A percentile compares a stretch with the other conserved stretches of the same genome.
Conservation (phyloP, 2,888 invertebrate genomes). For the Phaedon cochleariae region DNA sequence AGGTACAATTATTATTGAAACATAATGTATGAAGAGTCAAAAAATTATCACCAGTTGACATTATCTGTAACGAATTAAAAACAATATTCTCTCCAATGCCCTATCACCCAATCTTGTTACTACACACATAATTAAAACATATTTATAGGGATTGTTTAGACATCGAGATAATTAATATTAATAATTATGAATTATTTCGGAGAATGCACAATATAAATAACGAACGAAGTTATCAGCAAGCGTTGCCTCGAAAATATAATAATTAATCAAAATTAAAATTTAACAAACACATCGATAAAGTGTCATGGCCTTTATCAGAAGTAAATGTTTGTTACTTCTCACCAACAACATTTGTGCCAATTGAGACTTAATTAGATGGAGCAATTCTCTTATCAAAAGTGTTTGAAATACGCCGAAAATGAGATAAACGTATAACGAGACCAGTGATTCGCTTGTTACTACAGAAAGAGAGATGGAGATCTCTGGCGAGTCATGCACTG, state of each 20-base stretch:
- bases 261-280: constrained; percentile 49
- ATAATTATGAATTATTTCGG: constrained; percentile 37
- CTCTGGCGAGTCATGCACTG: too few relatives aligned
- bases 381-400: constrained; percentile 39
- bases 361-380: constrained; percentile 47
- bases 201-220: constrained; percentile 23
- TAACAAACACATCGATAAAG: constrained; percentile 46
- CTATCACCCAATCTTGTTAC: background rate
- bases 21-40: too few relatives aligned
- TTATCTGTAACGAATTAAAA: background rate
- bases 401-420: constrained; percentile 41
- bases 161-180: constrained; percentile 30
- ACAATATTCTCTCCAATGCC: background rate
- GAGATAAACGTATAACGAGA: too few relatives aligned
- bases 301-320: constrained; percentile 44
- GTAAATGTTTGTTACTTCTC: constrained; percentile 48
- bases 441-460: too few relatives aligned
- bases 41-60: too few relatives aligned
- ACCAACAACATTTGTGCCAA: constrained; percentile 47
- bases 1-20: too few relatives aligned
- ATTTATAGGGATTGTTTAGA: constrained; percentile 25
- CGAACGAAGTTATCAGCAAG: constrained; percentile 36
- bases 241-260: constrained; percentile 37
- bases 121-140: constrained; percentile 17
- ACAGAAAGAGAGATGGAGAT: too few relatives aligned